phyloP scores from a whole-genome alignment of 2,113 vertebrate genomes.

The Oceanodroma tethys region DNA sequence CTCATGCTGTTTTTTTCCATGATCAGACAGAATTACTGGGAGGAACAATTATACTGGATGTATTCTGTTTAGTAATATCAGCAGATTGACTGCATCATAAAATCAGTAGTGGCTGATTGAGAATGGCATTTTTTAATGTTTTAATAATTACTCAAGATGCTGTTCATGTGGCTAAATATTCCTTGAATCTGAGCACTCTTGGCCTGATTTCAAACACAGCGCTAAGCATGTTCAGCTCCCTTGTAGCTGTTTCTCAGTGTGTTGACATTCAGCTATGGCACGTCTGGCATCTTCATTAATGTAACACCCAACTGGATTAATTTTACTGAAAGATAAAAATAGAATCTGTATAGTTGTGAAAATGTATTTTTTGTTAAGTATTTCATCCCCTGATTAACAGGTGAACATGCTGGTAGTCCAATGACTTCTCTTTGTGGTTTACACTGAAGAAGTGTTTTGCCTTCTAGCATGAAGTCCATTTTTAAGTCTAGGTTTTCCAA shows the following conservation, averaged over 20 bases:
- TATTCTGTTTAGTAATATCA: background rate
- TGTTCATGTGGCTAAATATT: background rate
- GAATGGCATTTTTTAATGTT: background rate
- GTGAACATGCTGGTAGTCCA: accelerated
- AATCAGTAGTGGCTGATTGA: background rate
- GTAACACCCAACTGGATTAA: background rate
- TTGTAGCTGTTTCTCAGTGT: background rate
- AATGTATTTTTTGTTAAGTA: background rate
- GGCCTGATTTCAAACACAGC: background rate
- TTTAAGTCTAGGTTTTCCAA: background rate
- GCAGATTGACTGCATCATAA: background rate
- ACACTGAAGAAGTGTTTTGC: background rate
- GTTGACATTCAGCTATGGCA: background rate
- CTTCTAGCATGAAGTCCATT: background rate
- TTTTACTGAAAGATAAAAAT: background rate
- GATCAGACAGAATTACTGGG: background rate
- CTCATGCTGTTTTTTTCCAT: background rate
- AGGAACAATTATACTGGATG: background rate
- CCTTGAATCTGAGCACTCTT: background rate
- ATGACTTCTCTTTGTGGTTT: background rate
- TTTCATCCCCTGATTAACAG: background rate
- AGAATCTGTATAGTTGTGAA: background rate
- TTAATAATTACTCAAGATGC: background rate
- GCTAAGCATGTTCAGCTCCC: background rate
- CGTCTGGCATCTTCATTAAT: background rate